Conservation (phyloP, 2,888 invertebrate genomes). For the Leucophenga montana region DNA sequence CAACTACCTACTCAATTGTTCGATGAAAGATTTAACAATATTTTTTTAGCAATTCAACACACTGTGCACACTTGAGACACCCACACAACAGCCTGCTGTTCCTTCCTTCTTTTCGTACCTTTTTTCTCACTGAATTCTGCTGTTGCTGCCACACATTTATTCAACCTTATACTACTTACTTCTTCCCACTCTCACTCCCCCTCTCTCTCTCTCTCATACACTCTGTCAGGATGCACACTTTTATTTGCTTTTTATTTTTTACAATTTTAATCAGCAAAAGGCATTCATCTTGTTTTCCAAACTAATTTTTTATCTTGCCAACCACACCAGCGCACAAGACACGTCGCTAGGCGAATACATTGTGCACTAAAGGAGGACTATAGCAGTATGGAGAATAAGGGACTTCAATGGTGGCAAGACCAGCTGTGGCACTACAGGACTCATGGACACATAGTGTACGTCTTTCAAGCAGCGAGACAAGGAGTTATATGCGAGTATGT, state of each 20-base stretch:
- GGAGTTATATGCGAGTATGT: conserved; percentile 39
- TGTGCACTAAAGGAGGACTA: not conserved
- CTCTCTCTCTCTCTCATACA: not conserved
- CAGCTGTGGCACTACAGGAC: conserved; percentile 17
- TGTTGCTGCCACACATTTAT: not conserved
- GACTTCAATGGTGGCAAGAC: not conserved
- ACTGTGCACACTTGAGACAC: too few relatives aligned
- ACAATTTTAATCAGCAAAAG: conserved; percentile 69
- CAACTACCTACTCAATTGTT: too few relatives aligned
- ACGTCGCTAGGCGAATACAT: conserved; percentile 11
- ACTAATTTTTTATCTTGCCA: conserved; percentile 65
- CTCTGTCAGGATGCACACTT: too few relatives aligned
- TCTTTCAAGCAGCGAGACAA: conserved; percentile 60
- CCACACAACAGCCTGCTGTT: conserved; percentile 18
- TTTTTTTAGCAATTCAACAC: too few relatives aligned
- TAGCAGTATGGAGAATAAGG: not conserved
- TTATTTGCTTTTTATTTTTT: conserved; percentile 35
- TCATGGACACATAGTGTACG: conserved; percentile 37
- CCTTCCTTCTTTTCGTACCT: not conserved
- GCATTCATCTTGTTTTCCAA: conserved; percentile 69
- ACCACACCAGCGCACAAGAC: conserved; percentile 40
- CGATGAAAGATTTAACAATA: too few relatives aligned
- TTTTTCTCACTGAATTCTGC: not conserved
- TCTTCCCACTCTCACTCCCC: not conserved
- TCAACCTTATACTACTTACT: not conserved